These are phyloP conservation scores for Pangasianodon hypophthalmus DNA, from an alignment of 2,113 vertebrate genomes.

Conservation along the genomic window DNA sequence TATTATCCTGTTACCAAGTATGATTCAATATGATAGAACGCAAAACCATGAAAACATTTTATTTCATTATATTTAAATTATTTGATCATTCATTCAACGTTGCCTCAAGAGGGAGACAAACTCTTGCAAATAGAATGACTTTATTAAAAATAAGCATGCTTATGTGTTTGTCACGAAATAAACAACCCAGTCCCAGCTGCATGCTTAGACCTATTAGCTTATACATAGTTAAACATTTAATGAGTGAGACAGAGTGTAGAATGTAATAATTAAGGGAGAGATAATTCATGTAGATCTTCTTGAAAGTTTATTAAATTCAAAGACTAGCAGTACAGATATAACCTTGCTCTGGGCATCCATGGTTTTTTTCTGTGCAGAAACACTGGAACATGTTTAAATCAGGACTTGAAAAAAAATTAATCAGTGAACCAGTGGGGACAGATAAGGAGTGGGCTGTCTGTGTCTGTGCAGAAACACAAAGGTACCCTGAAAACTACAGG, in stretches of 20 bases:
- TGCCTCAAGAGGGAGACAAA: slow-evolving; percentile 61
- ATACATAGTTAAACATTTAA: neutral
- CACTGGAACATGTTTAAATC: too few relatives aligned
- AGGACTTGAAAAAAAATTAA: too few relatives aligned
- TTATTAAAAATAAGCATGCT: neutral
- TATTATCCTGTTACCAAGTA: neutral
- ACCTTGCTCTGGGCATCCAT: too few relatives aligned
- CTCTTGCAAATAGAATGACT: neutral
- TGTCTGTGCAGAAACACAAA: too few relatives aligned
- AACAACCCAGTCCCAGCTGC: neutral
- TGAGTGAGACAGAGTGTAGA: neutral
- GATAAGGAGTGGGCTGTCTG: too few relatives aligned
- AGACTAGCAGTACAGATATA: neutral
- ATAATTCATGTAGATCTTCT: neutral
- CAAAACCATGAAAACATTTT: too few relatives aligned
- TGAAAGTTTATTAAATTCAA: neutral
- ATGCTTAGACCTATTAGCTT: neutral
- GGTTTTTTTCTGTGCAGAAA: too few relatives aligned
- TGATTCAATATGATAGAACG: neutral
- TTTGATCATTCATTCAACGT: neutral
- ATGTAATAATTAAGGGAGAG: neutral
- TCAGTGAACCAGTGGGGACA: too few relatives aligned
- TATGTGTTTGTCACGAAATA: neutral
- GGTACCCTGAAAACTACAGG: too few relatives aligned
- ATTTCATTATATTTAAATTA: neutral